Base-by-base conservation (phyloP, 2,113 vertebrate genomes). In the Cricetomys ansorgei region DNA sequence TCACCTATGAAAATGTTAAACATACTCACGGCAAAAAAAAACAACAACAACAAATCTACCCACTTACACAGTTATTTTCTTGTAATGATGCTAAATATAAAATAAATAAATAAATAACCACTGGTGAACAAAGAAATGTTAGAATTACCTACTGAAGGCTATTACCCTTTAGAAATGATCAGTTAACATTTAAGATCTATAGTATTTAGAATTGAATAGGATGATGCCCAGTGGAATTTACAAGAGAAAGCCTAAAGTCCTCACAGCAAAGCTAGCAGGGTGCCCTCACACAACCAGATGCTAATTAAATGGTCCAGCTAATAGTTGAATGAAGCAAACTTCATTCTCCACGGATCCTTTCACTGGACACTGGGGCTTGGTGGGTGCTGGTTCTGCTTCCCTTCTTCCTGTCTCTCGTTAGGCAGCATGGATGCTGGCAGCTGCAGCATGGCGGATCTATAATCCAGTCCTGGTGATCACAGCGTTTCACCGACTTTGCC, bases 101-200 rank as follows among this genome's bases (percentile, higher is more conserved):
- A 57, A 86, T 86, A 75, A 64, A 11, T 1, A 69, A 69, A 65
- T 50, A 67, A 85, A 10, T 40, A 65, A 48, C 21, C 25, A 48
- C 81, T 11, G 25, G 64, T 23, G 34, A 83, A 8, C 48, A 76
- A 92, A 34, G 9, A 29, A 65, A 62, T 40, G n/a, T 34, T 67
- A 87, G 59, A 19, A 89, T 91, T 80, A 88, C 43, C 85, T 88
- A 85, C 53, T 96, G 65, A 84, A 72, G 3, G 88, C 21, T 76
- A 43, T 62, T 84, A 55, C 37, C 55, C 29, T 85, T 92, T 31
- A 88, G 53, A 91, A 92, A 86, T 53, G 40, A 13, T 59, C 53
- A 25, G 55, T 25, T 86, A 86, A 88, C 59, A 70, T 31, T 91
- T 80, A 37, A 16, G 40, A 40, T 73, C 16, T 21, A 59, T 76